Conservation (phyloP, 2,113 vertebrate species). For the Oreochromis tanganicae region DNA sequence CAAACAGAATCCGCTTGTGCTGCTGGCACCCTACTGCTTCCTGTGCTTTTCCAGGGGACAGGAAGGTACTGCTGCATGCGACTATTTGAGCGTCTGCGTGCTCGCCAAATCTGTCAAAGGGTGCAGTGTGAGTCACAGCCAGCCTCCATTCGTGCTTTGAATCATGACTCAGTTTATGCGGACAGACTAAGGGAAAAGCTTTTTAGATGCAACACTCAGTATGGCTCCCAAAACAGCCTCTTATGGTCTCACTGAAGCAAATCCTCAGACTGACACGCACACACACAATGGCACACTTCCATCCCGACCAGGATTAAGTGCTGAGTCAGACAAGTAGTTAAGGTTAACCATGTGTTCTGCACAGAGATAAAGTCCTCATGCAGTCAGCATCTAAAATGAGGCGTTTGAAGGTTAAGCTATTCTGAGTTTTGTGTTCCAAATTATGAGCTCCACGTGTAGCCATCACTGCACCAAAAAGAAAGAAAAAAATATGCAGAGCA, state of each 20-base stretch:
- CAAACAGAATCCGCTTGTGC: conserved; percentile 24
- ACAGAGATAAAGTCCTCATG: not conserved
- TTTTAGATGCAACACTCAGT: conserved; percentile 25
- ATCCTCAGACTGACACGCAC: not conserved
- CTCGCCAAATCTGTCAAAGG: conserved; percentile 43
- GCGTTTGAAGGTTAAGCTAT: conserved; percentile 23
- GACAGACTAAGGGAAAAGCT: conserved; percentile 41
- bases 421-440: conserved; percentile 24
- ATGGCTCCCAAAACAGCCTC: conserved; percentile 7
- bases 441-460: not conserved
- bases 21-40: conserved; percentile 22
- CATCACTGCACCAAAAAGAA: not conserved
- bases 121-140: conserved; percentile 48
- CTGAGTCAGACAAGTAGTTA: conserved; percentile 1
- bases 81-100: not conserved
- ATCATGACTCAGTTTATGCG: conserved; percentile 52
- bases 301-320: not conserved
- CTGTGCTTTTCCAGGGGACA: conserved; percentile 11
- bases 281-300: not conserved
- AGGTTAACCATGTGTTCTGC: not conserved
- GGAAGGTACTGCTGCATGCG: not conserved
- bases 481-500: not conserved
- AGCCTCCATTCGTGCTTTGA: conserved; percentile 31
- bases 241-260: not conserved
- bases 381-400: not conserved